A percentile compares a stretch with the other conserved stretches of the same genome.
Conservation (phyloP, 1,140 invertebrate genomes). For the Drosophila burlai region DNA sequence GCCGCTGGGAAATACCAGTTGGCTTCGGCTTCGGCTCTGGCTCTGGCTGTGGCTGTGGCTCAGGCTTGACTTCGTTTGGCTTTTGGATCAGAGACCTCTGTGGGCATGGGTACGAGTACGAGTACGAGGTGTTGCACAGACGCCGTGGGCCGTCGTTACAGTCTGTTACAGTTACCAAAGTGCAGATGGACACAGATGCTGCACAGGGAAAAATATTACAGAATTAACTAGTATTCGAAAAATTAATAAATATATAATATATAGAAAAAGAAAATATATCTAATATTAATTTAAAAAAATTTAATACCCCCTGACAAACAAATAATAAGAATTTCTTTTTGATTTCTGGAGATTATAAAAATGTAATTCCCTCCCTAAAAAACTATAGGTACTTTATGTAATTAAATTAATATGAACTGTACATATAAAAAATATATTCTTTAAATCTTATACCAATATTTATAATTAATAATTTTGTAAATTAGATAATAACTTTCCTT, state of each 20-base stretch:
- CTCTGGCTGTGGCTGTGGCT: neutral
- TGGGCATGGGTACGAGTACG: constrained; percentile 5
- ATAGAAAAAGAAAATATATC: neutral
- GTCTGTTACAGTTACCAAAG: constrained; percentile 57
- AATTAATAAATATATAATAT: neutral
- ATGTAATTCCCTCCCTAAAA: neutral
- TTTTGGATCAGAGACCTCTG: constrained; percentile 35
- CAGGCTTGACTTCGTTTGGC: constrained; percentile 35
- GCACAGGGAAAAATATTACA: constrained; percentile 10
- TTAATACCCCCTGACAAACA: too few species aligned
- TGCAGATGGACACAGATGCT: constrained; percentile 35
- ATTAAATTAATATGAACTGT: neutral
- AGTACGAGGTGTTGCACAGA: constrained; percentile 72
- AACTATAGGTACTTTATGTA: neutral
- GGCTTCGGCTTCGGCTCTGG: constrained; percentile 4
- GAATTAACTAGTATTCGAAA: too few species aligned
- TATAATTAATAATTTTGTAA: neutral
- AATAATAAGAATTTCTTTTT: neutral
- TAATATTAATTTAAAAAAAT: neutral
- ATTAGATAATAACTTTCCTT: neutral
- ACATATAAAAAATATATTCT: neutral
- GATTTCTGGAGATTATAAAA: neutral
- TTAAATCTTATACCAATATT: neutral
- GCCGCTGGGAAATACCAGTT: constrained; percentile 81
- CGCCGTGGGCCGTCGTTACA: constrained; percentile 68